Evolutionary conservation across 2,113 vertebrate genomes (phyloP).

Genomic region (Psittacara wagleri): DNA sequence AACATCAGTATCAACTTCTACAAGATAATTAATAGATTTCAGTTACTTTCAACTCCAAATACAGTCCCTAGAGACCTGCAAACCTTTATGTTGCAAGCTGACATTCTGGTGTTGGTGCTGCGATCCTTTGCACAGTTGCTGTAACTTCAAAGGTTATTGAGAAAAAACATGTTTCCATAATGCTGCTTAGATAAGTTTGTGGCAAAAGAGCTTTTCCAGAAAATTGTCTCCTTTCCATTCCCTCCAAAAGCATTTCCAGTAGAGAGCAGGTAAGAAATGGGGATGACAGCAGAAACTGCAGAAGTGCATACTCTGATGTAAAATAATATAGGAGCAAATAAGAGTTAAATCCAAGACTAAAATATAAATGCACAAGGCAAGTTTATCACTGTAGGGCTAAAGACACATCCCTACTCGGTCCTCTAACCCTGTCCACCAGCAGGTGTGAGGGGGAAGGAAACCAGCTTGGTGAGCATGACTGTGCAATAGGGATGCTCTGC

Average conservation of each 20-base stretch:
- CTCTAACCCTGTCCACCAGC: neutral
- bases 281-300: neutral
- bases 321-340: neutral
- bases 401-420: neutral
- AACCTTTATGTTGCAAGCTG: neutral
- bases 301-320: neutral
- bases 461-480: neutral
- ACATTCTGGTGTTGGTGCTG: neutral
- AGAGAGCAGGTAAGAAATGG: neutral
- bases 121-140: neutral
- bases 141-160: neutral
- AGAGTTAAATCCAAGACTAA: neutral
- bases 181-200: neutral
- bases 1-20: neutral
- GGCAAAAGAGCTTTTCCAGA: neutral
- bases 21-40: neutral
- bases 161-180: neutral
- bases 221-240: neutral
- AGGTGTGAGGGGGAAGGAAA: neutral
- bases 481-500: neutral
- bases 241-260: neutral
- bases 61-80: neutral
- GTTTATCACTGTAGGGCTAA: neutral
- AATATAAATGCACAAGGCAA: neutral
- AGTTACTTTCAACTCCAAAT: neutral